A percentile compares a stretch with the other conserved stretches of the same genome.
These are phyloP conservation scores for Meta bourneti DNA, from an alignment of 2,888 invertebrate genomes.

Conservation along the genomic window DNA sequence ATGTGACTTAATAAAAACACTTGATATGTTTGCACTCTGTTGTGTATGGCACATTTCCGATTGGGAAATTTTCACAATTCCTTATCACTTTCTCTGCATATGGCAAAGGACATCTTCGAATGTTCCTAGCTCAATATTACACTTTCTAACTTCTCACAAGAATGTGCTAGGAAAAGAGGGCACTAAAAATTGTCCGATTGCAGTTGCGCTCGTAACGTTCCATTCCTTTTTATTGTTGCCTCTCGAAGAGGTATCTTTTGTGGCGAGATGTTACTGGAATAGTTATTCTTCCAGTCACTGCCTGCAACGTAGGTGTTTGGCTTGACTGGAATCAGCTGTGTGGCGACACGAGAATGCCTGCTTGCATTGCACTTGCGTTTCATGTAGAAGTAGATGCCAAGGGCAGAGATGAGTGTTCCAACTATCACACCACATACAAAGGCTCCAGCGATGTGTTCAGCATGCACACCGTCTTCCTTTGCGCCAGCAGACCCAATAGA, in stretches of 20 bases:
- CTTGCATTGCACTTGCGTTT: conserved; percentile 31
- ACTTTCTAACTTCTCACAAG: no score
- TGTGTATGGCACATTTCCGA: neutral
- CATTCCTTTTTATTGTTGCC: conserved; percentile 75
- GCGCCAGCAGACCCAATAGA: conserved; percentile 8
- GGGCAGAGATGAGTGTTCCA: conserved; percentile 30
- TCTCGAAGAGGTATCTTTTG: conserved; percentile 70
- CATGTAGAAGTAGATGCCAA: conserved; percentile 63
- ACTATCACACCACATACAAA: conserved; percentile 50
- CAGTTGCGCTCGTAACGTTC: conserved; percentile 65
- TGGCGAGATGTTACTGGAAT: conserved; percentile 26
- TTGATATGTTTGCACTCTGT: neutral
- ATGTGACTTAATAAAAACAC: neutral
- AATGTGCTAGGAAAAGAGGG: neutral
- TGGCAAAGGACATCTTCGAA: no score
- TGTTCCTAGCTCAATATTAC: no score
- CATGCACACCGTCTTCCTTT: conserved; percentile 69
- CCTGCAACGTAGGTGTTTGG: conserved; percentile 74
- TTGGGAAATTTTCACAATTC: neutral
- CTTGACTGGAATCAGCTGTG: conserved; percentile 72
- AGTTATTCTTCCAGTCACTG: conserved; percentile 74
- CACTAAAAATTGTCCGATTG: conserved; percentile 59
- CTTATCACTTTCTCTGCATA: no score
- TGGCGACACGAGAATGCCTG: conserved; percentile 49
- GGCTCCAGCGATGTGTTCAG: conserved; percentile 63